Conservation (phyloP, 1,140 invertebrate genomes). For the Trichonephila clavata region DNA sequence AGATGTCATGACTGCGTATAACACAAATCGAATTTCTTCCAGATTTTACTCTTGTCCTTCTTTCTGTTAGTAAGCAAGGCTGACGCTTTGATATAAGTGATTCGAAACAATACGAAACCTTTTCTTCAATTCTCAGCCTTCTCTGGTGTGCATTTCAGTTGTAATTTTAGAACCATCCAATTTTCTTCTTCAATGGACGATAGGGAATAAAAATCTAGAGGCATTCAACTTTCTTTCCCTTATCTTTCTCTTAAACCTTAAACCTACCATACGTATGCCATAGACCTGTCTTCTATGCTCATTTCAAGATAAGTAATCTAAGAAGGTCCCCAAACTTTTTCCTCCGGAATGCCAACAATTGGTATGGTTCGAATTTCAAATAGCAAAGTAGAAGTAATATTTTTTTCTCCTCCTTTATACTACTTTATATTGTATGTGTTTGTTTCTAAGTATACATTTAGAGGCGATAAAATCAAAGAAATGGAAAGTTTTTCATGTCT, state of each 20-base stretch:
- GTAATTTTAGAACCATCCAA: constrained; percentile 54
- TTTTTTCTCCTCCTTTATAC: background rate
- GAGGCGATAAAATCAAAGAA: constrained; percentile 57
- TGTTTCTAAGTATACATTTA: constrained; percentile 4
- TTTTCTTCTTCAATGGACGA: constrained; percentile 36
- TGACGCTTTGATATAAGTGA: background rate
- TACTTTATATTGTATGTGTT: background rate
- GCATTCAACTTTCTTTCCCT: background rate
- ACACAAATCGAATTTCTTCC: too few species aligned
- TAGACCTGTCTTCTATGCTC: background rate
- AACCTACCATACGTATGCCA: background rate
- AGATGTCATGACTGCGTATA: too few species aligned
- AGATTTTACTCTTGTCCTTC: too few species aligned
- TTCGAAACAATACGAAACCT: background rate
- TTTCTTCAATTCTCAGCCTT: background rate
- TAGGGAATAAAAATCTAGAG: background rate
- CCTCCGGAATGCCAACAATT: constrained; percentile 22
- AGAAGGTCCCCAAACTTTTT: background rate
- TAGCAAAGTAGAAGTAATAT: background rate
- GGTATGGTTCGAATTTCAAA: constrained; percentile 53
- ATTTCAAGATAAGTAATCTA: background rate
- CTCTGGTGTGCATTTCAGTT: background rate
- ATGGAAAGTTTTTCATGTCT: constrained; percentile 56
- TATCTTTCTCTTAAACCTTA: background rate
- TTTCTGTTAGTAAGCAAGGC: too few species aligned